Percentiles rank a stretch among this genome's conserved stretches.
phyloP scores from a whole-genome alignment of 2,888 invertebrate genomes.

The Fabriciana adippe region DNA sequence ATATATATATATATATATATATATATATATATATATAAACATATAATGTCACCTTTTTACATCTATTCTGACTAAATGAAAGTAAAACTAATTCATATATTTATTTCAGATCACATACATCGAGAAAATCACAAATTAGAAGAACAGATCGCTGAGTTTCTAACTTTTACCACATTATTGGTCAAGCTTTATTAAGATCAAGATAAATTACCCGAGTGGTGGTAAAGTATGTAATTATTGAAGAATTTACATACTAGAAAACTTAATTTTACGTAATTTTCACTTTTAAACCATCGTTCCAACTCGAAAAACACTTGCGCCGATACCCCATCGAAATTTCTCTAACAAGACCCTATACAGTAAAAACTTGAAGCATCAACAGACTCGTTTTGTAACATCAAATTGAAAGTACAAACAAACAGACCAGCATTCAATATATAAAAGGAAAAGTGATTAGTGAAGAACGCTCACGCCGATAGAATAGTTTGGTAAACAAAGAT shows the following conservation, averaged over 20 bases:
- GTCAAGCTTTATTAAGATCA: constrained; percentile 29
- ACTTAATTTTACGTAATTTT: neutral
- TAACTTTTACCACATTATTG: constrained; percentile 36
- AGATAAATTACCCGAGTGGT: constrained; percentile 3
- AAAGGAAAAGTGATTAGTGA: too few relatives aligned
- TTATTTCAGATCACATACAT: constrained; percentile 51
- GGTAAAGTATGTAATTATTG: constrained; percentile 15
- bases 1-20: too few relatives aligned
- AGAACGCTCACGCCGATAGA: too few relatives aligned
- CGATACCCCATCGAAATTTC: too few relatives aligned
- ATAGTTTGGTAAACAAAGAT: too few relatives aligned
- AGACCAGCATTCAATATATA: neutral
- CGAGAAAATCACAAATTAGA: constrained; percentile 41
- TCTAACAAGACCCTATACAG: too few relatives aligned
- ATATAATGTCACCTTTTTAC: constrained; percentile 23
- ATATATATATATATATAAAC: too few relatives aligned
- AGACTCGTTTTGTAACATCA: neutral
- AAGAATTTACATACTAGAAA: constrained; percentile 5
- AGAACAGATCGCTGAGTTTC: constrained; percentile 44
- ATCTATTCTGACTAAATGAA: constrained; percentile 34
- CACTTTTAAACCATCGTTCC: too few relatives aligned
- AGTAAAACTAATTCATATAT: constrained; percentile 49
- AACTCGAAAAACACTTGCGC: too few relatives aligned
- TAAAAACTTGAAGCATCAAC: neutral
- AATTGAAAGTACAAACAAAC: neutral